phyloP scores from a whole-genome alignment of 2,888 invertebrate genomes.

The Andrena bicolor region DNA sequence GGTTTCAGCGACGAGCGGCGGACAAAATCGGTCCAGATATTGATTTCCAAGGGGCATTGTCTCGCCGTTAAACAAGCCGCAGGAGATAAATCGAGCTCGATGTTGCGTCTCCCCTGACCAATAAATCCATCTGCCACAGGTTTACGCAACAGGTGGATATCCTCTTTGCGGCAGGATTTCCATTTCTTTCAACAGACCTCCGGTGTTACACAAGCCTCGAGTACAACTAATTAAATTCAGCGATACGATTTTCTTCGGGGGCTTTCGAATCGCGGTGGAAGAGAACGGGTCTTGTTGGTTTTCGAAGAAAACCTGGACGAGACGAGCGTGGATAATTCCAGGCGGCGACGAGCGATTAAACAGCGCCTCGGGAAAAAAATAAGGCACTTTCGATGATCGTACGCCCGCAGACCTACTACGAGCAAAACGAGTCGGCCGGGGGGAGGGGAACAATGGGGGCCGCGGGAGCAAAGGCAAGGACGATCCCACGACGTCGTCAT shows the following conservation, averaged over 20 bases:
- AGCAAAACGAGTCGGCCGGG: constrained; percentile 69
- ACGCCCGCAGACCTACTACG: constrained; percentile 53
- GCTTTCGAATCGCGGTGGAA: too few species aligned
- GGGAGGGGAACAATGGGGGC: constrained; percentile 80
- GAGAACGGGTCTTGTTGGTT: not conserved
- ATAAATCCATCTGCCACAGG: constrained; percentile 58
- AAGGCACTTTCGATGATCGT: constrained; percentile 82
- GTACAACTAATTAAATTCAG: constrained; percentile 53
- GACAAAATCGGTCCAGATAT: constrained; percentile 55
- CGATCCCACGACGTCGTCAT: constrained; percentile 83
- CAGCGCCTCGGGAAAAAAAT: constrained; percentile 69
- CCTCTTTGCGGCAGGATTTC: constrained; percentile 56
- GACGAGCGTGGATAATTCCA: not conserved
- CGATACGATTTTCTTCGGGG: not conserved
- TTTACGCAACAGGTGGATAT: constrained; percentile 68
- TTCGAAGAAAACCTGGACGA: not conserved
- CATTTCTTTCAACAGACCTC: constrained; percentile 61
- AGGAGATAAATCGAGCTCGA: constrained; percentile 63
- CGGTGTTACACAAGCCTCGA: constrained; percentile 42
- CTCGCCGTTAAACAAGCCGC: constrained; percentile 52
- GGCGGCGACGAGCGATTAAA: constrained; percentile 26
- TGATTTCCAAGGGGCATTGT: constrained; percentile 65
- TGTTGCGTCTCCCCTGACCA: constrained; percentile 56
- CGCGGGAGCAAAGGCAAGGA: constrained; percentile 84
- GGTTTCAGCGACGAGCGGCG: constrained; percentile 25